Percentiles rank a stretch among this genome's conserved stretches.
phyloP scores from a whole-genome alignment of 2,113 vertebrate species.

The Pleuronectes platessa region DNA sequence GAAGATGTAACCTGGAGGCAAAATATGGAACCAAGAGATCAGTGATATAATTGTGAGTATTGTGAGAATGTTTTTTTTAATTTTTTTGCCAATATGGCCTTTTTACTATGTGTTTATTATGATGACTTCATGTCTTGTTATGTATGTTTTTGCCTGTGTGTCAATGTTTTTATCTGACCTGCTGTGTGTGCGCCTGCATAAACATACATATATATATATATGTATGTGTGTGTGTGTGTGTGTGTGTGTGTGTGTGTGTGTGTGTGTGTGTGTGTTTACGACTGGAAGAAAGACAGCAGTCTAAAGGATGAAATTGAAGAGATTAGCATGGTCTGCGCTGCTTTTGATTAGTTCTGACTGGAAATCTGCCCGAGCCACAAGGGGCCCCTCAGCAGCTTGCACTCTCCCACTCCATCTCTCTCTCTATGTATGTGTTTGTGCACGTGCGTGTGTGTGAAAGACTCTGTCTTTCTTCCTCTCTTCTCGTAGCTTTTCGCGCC shows the following conservation, averaged over 20 bases:
- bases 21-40: too few species aligned
- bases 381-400: constrained; percentile 88
- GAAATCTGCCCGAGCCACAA: constrained; percentile 90
- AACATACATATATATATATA: background rate
- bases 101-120: constrained; percentile 10
- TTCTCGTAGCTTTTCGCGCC: constrained; percentile 75
- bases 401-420: constrained; percentile 66
- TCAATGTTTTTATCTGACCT: constrained; percentile 55
- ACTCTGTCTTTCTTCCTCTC: constrained; percentile 18
- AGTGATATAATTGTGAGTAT: too few species aligned
- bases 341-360: constrained; percentile 98
- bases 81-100: background rate
- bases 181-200: background rate
- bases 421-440: background rate
- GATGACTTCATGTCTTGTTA: constrained; percentile 28
- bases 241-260: constrained; percentile 62
- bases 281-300: constrained; percentile 89
- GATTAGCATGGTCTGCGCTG: constrained; percentile 90
- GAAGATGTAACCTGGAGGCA: too few species aligned
- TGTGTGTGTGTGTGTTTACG: constrained; percentile 75
- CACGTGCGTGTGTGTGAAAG: constrained; percentile 17
- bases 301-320: constrained; percentile 97
- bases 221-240: too few species aligned
- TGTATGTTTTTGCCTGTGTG: constrained; percentile 35
- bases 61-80: background rate